These are phyloP conservation scores for Acronicta psi DNA, from an alignment of 2,888 invertebrate genomes.

Conservation along the genomic window DNA sequence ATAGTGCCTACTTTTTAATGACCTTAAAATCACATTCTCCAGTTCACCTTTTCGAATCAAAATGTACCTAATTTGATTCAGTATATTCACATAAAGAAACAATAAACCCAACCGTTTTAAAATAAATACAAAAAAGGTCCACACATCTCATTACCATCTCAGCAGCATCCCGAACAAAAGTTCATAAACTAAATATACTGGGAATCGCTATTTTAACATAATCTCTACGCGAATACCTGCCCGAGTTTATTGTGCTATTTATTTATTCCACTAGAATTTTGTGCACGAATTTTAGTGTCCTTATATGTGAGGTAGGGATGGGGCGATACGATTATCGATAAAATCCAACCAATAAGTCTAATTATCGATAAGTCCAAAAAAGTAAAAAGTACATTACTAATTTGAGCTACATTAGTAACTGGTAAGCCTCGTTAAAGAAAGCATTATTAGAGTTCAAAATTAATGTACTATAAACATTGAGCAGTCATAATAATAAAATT, in stretches of 20 bases:
- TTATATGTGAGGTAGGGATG: slow-evolving; percentile 54
- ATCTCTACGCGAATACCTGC: slow-evolving; percentile 58
- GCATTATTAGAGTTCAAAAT: too few relatives aligned
- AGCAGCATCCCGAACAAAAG: slow-evolving; percentile 43
- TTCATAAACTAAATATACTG: slow-evolving; percentile 56
- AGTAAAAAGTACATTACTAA: too few relatives aligned
- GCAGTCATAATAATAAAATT: too few relatives aligned
- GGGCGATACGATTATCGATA: slow-evolving; percentile 34
- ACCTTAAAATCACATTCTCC: too few relatives aligned
- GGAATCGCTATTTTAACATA: slow-evolving; percentile 55
- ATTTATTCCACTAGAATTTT: slow-evolving; percentile 61
- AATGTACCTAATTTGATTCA: background rate
- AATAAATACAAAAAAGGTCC: slow-evolving; percentile 26
- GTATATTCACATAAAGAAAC: slow-evolving; percentile 16
- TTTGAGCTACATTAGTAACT: too few relatives aligned
- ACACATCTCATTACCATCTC: slow-evolving; percentile 48
- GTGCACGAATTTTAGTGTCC: slow-evolving; percentile 60
- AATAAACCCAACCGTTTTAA: slow-evolving; percentile 34
- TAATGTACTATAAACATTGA: too few relatives aligned
- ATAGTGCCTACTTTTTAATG: too few relatives aligned
- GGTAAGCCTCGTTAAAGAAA: too few relatives aligned
- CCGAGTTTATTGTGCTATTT: slow-evolving; percentile 58
- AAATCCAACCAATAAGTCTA: too few relatives aligned
- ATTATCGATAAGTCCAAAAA: background rate
- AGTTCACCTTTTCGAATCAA: background rate